These are phyloP conservation scores for Sparidentex hasta DNA, from an alignment of 2,797 vertebrate species.

Conservation along the genomic window DNA sequence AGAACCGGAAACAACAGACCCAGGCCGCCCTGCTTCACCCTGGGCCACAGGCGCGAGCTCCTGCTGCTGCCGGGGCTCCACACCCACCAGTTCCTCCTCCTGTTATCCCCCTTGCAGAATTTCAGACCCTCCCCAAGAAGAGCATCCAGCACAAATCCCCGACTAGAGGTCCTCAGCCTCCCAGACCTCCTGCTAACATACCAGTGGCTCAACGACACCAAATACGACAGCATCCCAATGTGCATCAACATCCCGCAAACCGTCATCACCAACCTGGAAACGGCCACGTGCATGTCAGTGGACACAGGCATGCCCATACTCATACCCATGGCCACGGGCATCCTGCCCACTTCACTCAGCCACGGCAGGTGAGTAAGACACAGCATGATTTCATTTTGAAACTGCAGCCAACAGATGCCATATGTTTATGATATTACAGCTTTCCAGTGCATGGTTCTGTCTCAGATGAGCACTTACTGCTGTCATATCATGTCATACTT, in stretches of 20 bases:
- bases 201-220: conserved; percentile 62
- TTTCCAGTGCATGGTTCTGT: conserved; percentile 13
- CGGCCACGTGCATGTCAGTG: conserved; percentile 40
- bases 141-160: conserved; percentile 61
- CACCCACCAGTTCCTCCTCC: conserved; percentile 79
- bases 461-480: conserved; percentile 39
- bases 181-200: conserved; percentile 64
- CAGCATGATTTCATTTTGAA: not conserved
- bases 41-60: conserved; percentile 17
- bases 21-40: conserved; percentile 72
- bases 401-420: conserved; percentile 36
- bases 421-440: conserved; percentile 30
- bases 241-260: conserved; percentile 39
- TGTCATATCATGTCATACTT: conserved; percentile 33
- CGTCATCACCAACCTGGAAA: conserved; percentile 63
- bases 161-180: conserved; percentile 44
- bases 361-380: conserved; percentile 75
- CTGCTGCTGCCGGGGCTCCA: not conserved
- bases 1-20: conserved; percentile 77
- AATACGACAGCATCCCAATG: conserved; percentile 33
- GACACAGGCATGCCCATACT: conserved; percentile 47
- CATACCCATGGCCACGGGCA: conserved; percentile 40
- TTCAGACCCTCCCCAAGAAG: conserved; percentile 78
- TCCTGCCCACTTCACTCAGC: conserved; percentile 61
- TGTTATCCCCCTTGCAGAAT: conserved; percentile 74